These are phyloP conservation scores for Aproaerema taeniolella DNA, from an alignment of 2,888 invertebrate genomes.

Conservation along the genomic window DNA sequence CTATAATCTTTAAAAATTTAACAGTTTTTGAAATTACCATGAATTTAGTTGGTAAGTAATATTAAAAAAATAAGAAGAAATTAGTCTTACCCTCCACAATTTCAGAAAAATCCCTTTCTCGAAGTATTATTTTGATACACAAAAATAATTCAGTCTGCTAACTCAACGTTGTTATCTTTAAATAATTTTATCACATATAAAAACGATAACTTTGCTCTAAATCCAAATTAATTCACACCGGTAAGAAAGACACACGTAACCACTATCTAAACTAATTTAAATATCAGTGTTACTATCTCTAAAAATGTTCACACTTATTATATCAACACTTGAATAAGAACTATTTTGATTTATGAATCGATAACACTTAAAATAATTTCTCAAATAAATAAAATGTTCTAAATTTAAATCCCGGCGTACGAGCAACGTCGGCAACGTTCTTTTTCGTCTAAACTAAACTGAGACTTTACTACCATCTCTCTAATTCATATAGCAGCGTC, in stretches of 20 bases:
- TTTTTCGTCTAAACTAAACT: conserved; percentile 48
- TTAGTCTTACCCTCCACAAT: too few species aligned
- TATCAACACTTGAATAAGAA: conserved; percentile 16
- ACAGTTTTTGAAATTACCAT: too few species aligned
- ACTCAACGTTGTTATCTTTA: not conserved
- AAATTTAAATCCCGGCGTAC: conserved; percentile 41
- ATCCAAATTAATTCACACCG: too few species aligned
- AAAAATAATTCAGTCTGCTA: too few species aligned
- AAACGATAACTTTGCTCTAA: too few species aligned
- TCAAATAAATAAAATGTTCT: too few species aligned
- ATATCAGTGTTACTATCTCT: conserved; percentile 36
- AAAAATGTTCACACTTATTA: conserved; percentile 14
- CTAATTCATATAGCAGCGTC: conserved; percentile 32
- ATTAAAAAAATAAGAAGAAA: too few species aligned
- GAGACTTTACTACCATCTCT: conserved; percentile 32
- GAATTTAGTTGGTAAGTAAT: too few species aligned
- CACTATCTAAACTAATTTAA: conserved; percentile 24
- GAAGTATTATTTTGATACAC: too few species aligned
- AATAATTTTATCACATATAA: conserved; percentile 6
- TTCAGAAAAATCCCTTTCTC: too few species aligned
- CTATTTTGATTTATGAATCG: conserved; percentile 26
- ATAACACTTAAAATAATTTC: too few species aligned
- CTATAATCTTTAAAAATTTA: too few species aligned
- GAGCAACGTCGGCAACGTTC: conserved; percentile 44
- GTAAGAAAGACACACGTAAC: conserved; percentile 45